Base-by-base conservation (phyloP, 2,113 vertebrate species). In the Diadophis punctatus region DNA sequence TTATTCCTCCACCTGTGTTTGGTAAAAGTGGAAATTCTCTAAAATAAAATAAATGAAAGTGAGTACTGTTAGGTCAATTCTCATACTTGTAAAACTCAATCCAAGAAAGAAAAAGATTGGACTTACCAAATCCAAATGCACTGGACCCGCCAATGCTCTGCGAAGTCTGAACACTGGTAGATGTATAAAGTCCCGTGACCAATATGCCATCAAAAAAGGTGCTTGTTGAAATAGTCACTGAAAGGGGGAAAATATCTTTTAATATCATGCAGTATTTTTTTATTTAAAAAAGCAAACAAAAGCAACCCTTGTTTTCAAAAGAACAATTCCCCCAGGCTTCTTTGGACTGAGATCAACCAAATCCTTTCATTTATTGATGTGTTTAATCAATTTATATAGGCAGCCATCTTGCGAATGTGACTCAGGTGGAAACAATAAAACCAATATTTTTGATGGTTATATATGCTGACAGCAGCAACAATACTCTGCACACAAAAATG, bases 161-260 rank as follows among this genome's bases (percentile, higher is more conserved):
- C 92, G 99, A 98, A 53, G 99, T 97, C 95, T 99, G 99, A 93
- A 98, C 97, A 34, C 98, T 98, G 34, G 99, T 99, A 88, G 99
- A 99, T 14, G 99, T 99, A 96, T 99, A 99, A 25, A 99, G 98
- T 85, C 99, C 99, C 4, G 99, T 99, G 92, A 99, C 98, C 96
- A 99, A 96, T 74, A 99, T 97, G 89, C 99, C 99, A 85, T 99
- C 99, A 94, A 99, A 99, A 95, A 98, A 98, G 63, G 99, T 98
- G 94, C 99, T 99, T 91, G 99, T 99, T 0, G 99, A 99, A 97
- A 99, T 98, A 89, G 98, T 99, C 95, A 99, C 99, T 99, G 96
- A 96, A 98, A 97, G 12, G 55, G 93, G 93, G 94, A 43, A 89
- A 92, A 52, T 52, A 52, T 52, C 12, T 80, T 80, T 80, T 80